Percentiles rank a stretch among this genome's conserved stretches.
Conservation (phyloP, 1,140 invertebrate genomes). For the Trachymyrmex septentrionalis region DNA sequence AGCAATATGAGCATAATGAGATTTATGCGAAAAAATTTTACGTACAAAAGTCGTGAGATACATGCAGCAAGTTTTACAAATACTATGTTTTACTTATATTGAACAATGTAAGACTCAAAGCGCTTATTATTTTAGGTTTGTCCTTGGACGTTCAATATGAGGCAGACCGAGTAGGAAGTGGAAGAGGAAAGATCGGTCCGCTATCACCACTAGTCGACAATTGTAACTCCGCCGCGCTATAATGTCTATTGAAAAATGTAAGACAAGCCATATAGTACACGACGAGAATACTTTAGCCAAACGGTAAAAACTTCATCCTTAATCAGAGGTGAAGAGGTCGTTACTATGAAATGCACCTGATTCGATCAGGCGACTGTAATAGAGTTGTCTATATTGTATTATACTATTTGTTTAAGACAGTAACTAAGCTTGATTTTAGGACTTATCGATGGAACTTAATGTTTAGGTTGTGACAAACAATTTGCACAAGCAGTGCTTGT, state of each 20-base stretch:
- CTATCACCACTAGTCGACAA: conserved; percentile 92
- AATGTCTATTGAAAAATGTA: conserved; percentile 75
- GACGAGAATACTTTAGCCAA: conserved; percentile 63
- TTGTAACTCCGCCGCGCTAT: conserved; percentile 91
- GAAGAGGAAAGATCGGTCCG: conserved; percentile 91
- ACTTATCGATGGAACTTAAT: conserved; percentile 70
- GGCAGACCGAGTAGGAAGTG: conserved; percentile 89
- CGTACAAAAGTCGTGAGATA: background rate
- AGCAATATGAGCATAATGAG: background rate
- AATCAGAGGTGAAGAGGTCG: conserved; percentile 58
- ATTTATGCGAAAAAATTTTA: background rate
- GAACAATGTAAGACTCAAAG: background rate
- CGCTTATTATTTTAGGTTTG: conserved; percentile 86
- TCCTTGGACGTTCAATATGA: conserved; percentile 93
- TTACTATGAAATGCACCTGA: conserved; percentile 69
- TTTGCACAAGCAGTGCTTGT: conserved; percentile 70
- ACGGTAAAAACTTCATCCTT: conserved; percentile 60
- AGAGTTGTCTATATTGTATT: conserved; percentile 77
- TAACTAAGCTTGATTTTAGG: conserved; percentile 74
- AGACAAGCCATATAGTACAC: conserved; percentile 43
- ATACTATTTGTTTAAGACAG: conserved; percentile 75
- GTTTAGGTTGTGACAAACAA: conserved; percentile 68
- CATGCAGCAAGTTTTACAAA: background rate
- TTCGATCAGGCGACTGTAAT: conserved; percentile 65
- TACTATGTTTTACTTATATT: background rate